Conservation (phyloP, 2,113 vertebrate species). For the Garra rufa region DNA sequence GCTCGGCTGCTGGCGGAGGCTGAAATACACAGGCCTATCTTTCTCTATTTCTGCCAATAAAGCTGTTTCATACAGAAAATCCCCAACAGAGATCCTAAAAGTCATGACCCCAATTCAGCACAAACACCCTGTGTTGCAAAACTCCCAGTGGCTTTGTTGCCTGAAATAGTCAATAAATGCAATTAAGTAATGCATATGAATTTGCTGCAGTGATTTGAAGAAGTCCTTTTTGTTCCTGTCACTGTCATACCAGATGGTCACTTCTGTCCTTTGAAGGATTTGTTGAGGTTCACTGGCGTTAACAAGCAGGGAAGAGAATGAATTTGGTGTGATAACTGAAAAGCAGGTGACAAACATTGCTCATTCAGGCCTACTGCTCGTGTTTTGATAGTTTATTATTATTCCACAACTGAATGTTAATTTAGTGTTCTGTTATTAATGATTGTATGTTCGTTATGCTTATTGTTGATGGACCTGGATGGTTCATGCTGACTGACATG, state of each 20-base stretch:
- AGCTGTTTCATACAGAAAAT: neutral
- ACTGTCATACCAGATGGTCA: neutral
- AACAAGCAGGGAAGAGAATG: neutral
- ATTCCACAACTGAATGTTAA: neutral
- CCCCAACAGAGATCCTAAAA: neutral
- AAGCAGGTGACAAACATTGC: neutral
- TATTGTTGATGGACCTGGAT: neutral
- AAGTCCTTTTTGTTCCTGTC: neutral
- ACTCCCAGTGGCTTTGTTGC: neutral
- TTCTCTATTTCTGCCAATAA: neutral
- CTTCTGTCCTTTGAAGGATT: neutral
- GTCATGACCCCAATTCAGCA: conserved; percentile 8
- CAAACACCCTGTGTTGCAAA: neutral
- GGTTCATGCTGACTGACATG: neutral
- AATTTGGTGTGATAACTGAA: neutral
- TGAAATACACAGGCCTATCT: neutral
- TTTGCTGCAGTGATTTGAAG: neutral
- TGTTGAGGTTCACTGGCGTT: neutral
- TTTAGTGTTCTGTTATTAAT: neutral
- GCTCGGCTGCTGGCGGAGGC: neutral
- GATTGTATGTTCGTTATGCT: neutral
- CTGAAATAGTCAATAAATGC: conserved; percentile 15
- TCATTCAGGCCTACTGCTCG: neutral
- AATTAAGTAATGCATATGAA: conserved; percentile 6
- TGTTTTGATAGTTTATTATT: neutral